Conservation (phyloP, 2,888 invertebrate species). For the Pollenia amentaria region DNA sequence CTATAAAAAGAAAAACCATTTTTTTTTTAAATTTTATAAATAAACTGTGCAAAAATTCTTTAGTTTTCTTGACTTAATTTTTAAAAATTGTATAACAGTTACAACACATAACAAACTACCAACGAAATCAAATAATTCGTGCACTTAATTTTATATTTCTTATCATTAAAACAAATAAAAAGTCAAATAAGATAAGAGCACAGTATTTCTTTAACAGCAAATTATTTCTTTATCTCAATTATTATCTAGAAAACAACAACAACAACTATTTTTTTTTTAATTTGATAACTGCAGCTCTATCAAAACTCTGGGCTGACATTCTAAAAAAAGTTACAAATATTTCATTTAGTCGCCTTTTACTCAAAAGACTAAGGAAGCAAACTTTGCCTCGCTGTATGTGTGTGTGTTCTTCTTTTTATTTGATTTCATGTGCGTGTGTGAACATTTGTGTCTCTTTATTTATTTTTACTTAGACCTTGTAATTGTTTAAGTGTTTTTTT, state of each 20-base stretch:
- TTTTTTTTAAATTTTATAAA: too few relatives aligned
- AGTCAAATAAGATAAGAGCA: conserved; percentile 53
- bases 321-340: conserved; percentile 44
- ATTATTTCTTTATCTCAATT: conserved; percentile 52
- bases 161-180: conserved; percentile 63
- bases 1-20: not conserved
- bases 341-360: conserved; percentile 45
- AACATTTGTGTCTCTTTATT: conserved; percentile 44
- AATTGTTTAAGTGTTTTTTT: conserved; percentile 64
- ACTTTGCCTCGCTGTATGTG: conserved; percentile 51
- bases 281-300: conserved; percentile 57
- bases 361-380: conserved; percentile 73
- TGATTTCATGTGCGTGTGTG: conserved; percentile 12
- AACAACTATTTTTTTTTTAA: conserved; percentile 12
- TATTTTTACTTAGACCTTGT: conserved; percentile 69
- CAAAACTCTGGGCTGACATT: conserved; percentile 7
- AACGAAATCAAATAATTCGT: conserved; percentile 36
- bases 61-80: too few relatives aligned
- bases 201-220: not conserved
- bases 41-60: too few relatives aligned
- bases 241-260: conserved; percentile 54
- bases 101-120: conserved; percentile 15
- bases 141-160: conserved; percentile 31
- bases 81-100: not conserved
- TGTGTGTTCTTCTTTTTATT: conserved; percentile 10